Evolutionary conservation across 2,113 vertebrate genomes (phyloP).

Genomic region (Telmatochromis sp.): DNA sequence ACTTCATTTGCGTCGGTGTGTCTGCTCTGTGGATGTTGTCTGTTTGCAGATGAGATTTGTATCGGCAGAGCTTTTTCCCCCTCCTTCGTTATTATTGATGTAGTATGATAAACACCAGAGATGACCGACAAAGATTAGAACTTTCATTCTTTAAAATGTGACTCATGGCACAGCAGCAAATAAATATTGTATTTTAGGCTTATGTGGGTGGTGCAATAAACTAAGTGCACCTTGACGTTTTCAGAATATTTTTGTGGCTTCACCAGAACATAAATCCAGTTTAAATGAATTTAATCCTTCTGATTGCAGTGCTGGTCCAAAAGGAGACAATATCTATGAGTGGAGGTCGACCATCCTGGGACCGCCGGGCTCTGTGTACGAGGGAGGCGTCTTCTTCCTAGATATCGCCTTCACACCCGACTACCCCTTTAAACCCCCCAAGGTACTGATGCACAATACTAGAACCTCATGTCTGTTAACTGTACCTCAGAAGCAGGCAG

Average conservation of each 20-base stretch:
- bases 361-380: constrained; percentile 94
- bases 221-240: neutral
- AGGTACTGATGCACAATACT: constrained; percentile 73
- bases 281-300: neutral
- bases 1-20: neutral
- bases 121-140: neutral
- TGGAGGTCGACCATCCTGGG: constrained; percentile 99
- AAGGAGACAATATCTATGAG: constrained; percentile 99
- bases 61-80: neutral
- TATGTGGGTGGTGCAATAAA: neutral
- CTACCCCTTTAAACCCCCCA: constrained; percentile 98
- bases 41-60: neutral
- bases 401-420: constrained; percentile 98
- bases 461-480: neutral
- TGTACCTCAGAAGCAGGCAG: neutral
- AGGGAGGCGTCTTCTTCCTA: constrained; percentile 98
- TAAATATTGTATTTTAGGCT: neutral
- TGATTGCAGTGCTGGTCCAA: constrained; percentile 83
- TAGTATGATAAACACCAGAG: neutral
- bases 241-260: neutral
- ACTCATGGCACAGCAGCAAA: neutral
- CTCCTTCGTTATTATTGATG: neutral
- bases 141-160: neutral
- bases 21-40: neutral
- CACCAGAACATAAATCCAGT: neutral